Conservation (phyloP, 2,888 invertebrate genomes). For the Scaptomyza caliginosa region DNA sequence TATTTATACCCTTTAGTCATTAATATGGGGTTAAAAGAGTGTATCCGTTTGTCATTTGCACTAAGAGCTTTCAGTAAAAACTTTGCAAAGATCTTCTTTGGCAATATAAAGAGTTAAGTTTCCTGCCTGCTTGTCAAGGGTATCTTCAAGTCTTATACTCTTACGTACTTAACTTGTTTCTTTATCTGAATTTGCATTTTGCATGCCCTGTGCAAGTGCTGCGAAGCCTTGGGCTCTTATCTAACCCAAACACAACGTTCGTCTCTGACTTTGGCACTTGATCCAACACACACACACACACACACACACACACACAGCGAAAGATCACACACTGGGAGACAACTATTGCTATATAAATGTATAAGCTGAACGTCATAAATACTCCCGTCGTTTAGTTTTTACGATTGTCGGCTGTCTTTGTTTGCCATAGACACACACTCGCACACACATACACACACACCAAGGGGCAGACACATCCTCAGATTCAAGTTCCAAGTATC, state of each 20-base stretch:
- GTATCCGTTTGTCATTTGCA: background rate
- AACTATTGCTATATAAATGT: constrained; percentile 40
- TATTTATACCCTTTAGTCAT: constrained; percentile 13
- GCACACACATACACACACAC: constrained; percentile 17
- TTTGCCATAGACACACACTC: constrained; percentile 50
- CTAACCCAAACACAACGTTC: constrained; percentile 64
- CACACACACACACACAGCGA: constrained; percentile 13
- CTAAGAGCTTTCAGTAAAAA: background rate
- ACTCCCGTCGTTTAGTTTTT: constrained; percentile 76
- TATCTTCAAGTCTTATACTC: background rate
- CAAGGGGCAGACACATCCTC: constrained; percentile 24
- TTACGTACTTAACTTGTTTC: background rate
- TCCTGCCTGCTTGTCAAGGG: background rate
- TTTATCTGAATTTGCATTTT: constrained; percentile 70
- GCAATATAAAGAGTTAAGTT: background rate
- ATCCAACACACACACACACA: constrained; percentile 45
- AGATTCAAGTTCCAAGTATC: constrained; percentile 66
- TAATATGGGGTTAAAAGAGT: background rate
- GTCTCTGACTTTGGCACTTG: constrained; percentile 71
- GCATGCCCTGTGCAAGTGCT: constrained; percentile 59
- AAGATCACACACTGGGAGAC: constrained; percentile 48
- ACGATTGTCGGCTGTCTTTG: constrained; percentile 79
- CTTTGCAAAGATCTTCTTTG: background rate
- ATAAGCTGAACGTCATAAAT: constrained; percentile 68
- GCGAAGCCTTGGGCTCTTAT: constrained; percentile 61